Evolutionary conservation across 2,888 invertebrate species (phyloP).

Genomic region (Fragum whitleyi): DNA sequence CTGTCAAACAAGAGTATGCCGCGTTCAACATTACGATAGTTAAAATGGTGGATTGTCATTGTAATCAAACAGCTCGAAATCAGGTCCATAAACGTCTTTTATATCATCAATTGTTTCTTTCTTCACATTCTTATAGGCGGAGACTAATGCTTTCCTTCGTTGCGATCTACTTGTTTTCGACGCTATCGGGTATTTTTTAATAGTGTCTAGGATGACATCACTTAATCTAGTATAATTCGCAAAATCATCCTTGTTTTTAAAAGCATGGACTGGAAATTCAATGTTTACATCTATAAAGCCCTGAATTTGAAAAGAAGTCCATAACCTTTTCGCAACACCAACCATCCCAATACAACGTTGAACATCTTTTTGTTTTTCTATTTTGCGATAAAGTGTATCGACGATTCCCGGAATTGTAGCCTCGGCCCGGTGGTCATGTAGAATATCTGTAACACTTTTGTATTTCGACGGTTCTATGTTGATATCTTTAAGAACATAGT

Average conservation of each 20-base stretch:
- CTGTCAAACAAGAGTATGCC: too few relatives aligned
- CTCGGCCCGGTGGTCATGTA: not conserved
- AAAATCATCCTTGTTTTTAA: not conserved
- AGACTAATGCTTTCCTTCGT: not conserved
- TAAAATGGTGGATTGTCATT: slow-evolving; percentile 4
- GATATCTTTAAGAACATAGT: slow-evolving; percentile 16
- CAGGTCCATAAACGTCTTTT: not conserved
- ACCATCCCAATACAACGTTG: not conserved
- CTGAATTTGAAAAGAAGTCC: slow-evolving; percentile 16
- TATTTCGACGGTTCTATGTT: slow-evolving; percentile 1
- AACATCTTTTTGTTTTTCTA: not conserved
- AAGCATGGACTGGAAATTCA: not conserved
- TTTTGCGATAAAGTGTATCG: not conserved
- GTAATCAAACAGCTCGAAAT: slow-evolving; percentile 10
- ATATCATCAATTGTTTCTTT: not conserved
- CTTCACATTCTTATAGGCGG: not conserved
- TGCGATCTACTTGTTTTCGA: not conserved
- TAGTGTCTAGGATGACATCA: not conserved
- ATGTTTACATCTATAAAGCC: slow-evolving; percentile 8
- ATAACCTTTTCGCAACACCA: not conserved
- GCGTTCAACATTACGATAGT: too few relatives aligned
- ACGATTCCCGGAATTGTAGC: not conserved
- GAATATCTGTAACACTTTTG: not conserved
- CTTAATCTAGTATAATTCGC: not conserved
- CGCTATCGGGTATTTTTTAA: not conserved